Evolutionary conservation across 2,797 vertebrate genomes (phyloP).

Genomic region (Cephalopachus bancanus): DNA sequence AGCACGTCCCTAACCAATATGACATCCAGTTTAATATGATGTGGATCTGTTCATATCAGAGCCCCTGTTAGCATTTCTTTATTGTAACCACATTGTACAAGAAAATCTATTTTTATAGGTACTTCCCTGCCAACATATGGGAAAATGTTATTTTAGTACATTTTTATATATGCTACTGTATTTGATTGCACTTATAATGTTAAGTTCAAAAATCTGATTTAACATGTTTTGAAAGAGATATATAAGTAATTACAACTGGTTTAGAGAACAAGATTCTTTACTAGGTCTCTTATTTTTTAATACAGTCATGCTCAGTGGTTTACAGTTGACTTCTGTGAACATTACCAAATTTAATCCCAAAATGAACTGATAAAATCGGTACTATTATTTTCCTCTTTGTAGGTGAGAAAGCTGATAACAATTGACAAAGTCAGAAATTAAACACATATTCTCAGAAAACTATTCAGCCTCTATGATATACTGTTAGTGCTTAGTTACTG

Average conservation of each 20-base stretch:
- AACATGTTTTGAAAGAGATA: neutral
- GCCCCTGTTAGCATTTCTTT: neutral
- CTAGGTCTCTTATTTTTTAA: neutral
- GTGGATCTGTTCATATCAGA: neutral
- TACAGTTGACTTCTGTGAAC: neutral
- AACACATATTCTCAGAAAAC: neutral
- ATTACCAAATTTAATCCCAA: constrained; percentile 4
- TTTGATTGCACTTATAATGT: neutral
- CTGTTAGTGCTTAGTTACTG: neutral
- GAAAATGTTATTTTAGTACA: neutral
- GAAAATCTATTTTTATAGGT: neutral
- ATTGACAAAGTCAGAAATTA: neutral
- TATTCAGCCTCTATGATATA: neutral
- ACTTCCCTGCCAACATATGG: neutral
- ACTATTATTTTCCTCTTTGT: neutral
- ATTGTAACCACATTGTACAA: neutral
- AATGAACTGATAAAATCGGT: neutral
- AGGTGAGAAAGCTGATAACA: neutral
- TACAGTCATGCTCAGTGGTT: neutral
- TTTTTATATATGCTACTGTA: neutral
- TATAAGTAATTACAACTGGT: neutral
- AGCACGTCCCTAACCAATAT: neutral
- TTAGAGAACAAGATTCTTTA: neutral
- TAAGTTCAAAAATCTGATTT: neutral
- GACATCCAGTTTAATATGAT: neutral